Evolutionary conservation across 2,797 vertebrate genomes (phyloP).

Genomic region (Anniella stebbinsi): DNA sequence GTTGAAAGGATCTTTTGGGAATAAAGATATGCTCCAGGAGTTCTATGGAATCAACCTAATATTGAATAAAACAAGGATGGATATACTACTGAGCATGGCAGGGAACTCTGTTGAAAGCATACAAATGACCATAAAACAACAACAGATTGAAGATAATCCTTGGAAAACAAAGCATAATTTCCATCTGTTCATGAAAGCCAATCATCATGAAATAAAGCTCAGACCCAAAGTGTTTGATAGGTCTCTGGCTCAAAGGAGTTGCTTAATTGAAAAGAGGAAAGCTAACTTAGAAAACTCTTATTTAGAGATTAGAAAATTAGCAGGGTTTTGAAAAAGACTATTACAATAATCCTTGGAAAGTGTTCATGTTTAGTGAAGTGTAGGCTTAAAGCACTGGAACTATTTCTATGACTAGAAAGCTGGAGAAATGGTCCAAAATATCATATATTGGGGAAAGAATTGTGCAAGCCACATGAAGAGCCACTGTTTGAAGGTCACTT

Average conservation of each 20-base stretch:
- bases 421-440: neutral
- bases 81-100: neutral
- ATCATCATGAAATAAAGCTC: neutral
- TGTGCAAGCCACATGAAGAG: neutral
- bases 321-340: neutral
- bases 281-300: neutral
- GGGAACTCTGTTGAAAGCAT: neutral
- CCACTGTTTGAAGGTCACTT: neutral
- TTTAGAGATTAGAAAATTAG: neutral
- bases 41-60: neutral
- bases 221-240: neutral
- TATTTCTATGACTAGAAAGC: constrained; percentile 3
- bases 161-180: constrained; percentile 32
- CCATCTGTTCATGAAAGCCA: constrained; percentile 7
- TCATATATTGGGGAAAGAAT: neutral
- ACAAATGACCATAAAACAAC: neutral
- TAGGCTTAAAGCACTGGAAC: neutral
- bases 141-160: constrained; percentile 28
- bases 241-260: neutral
- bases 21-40: neutral
- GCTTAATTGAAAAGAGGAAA: neutral
- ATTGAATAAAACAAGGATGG: constrained; percentile 5
- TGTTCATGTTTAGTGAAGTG: neutral
- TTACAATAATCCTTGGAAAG: constrained; percentile 15
- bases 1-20: neutral